Conservation (phyloP, 2,113 vertebrate genomes). For the Piprites chloris region DNA sequence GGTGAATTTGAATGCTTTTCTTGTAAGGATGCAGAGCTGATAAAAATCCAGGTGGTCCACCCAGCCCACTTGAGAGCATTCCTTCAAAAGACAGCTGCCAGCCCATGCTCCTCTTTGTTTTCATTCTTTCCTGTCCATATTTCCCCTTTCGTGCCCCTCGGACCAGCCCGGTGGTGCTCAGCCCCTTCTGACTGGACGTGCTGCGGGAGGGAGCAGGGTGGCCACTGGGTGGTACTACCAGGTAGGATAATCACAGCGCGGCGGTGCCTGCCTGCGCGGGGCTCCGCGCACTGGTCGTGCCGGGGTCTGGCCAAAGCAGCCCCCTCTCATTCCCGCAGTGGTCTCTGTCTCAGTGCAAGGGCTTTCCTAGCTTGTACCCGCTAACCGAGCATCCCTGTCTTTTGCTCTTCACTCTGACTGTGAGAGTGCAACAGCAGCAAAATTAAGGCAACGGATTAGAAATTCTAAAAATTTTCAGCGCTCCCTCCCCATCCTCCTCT, state of each 20-base stretch:
- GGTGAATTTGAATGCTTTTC: not conserved
- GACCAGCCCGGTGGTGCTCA: not conserved
- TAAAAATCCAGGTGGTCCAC: not conserved
- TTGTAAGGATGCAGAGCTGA: not conserved
- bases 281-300: not conserved
- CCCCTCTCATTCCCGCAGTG: fast-evolving
- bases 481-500: not conserved
- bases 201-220: not conserved
- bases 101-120: not conserved
- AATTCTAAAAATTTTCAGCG: constrained; percentile 9
- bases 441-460: constrained; percentile 45
- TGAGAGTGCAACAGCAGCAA: not conserved
- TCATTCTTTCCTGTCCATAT: not conserved
- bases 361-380: not conserved
- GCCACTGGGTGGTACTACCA: not conserved
- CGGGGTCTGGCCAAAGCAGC: not conserved
- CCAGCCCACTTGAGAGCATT: not conserved
- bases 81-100: not conserved
- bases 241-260: fast-evolving
- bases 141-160: not conserved
- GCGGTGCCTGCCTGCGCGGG: not conserved
- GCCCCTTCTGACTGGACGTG: not conserved
- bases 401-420: not conserved
- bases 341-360: not conserved
- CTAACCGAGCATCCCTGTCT: not conserved